Evolutionary conservation across 2,888 invertebrate genomes (phyloP).

Genomic region (Temnothorax rugatulus): DNA sequence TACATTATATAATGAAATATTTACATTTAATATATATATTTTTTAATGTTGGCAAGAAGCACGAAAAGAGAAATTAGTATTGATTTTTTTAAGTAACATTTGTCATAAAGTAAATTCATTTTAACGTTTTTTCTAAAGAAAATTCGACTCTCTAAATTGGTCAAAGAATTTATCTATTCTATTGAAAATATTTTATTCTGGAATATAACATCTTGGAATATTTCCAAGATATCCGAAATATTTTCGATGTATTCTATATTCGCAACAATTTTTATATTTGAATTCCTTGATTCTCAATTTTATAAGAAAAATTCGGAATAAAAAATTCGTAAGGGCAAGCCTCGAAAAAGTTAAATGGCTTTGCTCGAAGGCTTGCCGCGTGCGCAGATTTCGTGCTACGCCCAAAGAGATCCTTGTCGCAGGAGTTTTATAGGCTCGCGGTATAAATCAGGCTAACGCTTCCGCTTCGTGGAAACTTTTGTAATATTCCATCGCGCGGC

Average conservation of each 20-base stretch:
- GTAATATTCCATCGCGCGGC: constrained; percentile 45
- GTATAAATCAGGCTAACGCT: constrained; percentile 38
- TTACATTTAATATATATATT: background rate
- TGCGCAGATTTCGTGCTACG: constrained; percentile 4
- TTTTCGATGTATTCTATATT: background rate
- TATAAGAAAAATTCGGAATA: background rate
- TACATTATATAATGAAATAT: background rate
- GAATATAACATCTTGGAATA: background rate
- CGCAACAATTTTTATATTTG: background rate
- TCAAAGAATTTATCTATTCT: background rate
- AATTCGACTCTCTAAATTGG: background rate
- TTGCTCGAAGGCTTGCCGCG: background rate
- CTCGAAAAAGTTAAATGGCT: background rate
- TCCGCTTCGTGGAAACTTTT: constrained; percentile 38
- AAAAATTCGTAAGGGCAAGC: background rate
- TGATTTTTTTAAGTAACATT: background rate
- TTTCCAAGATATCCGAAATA: background rate
- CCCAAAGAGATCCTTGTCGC: constrained; percentile 5
- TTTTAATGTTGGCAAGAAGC: background rate
- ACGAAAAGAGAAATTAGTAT: background rate
- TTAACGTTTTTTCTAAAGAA: background rate
- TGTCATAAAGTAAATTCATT: background rate
- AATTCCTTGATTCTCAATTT: background rate
- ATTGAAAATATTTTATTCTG: background rate
- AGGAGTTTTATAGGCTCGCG: constrained; percentile 28